phyloP scores from a whole-genome alignment of 2,113 vertebrate species.

The Grus americana region DNA sequence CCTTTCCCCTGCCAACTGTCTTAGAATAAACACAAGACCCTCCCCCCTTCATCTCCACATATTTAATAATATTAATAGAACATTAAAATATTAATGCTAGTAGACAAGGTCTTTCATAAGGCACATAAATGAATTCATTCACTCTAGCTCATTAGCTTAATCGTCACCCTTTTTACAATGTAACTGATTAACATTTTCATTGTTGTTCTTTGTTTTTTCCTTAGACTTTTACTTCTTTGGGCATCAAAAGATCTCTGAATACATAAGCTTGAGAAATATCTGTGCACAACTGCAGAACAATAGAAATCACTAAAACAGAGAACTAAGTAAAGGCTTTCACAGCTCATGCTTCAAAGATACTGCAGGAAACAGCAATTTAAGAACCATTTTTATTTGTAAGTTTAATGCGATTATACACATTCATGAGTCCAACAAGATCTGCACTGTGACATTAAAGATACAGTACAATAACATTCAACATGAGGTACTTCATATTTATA shows the following conservation, averaged over 20 bases:
- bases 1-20: background rate
- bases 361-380: slow-evolving; percentile 63
- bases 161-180: slow-evolving; percentile 46
- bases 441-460: slow-evolving; percentile 89
- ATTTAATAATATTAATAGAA: slow-evolving; percentile 27
- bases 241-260: slow-evolving; percentile 63
- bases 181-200: slow-evolving; percentile 63
- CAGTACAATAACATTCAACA: slow-evolving; percentile 88
- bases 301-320: background rate
- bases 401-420: slow-evolving; percentile 87
- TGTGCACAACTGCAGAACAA: slow-evolving; percentile 38
- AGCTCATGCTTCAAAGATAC: slow-evolving; percentile 49
- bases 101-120: slow-evolving; percentile 49
- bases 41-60: background rate
- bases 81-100: slow-evolving; percentile 29
- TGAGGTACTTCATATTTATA: slow-evolving; percentile 83
- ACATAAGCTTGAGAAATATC: slow-evolving; percentile 47
- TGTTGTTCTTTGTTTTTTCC: slow-evolving; percentile 55
- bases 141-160: slow-evolving; percentile 40
- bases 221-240: slow-evolving; percentile 55
- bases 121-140: slow-evolving; percentile 52
- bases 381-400: slow-evolving; percentile 79
- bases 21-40: background rate
- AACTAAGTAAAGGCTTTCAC: slow-evolving; percentile 28
- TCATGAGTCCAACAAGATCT: slow-evolving; percentile 89